Evolutionary conservation across 2,797 vertebrate species (phyloP), one percentile per base, ranked within the genome.

Genomic region (Lagodon rhomboides): DNA sequence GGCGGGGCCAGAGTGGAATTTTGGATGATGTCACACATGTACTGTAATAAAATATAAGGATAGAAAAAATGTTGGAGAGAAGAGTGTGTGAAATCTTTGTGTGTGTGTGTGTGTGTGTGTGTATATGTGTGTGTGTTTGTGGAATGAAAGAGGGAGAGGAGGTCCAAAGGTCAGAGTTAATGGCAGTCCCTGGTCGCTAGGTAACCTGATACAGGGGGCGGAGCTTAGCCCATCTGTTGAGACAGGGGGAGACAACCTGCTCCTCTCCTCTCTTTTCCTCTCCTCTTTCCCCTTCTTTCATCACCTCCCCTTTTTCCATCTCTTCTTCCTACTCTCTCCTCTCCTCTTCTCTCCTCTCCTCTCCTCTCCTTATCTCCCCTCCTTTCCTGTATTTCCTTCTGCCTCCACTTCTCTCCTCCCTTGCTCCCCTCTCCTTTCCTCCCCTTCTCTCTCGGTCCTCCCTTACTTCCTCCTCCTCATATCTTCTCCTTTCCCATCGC

Each of bases 101-200:
- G 63, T 72, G 55, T 66, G 70, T 68, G 69, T 27, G 70, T 80
- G 79, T 65, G 51, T 74, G 71, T 74, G 49, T 76, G 74, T 69
- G 58, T 73, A 54, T 62, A 65, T 68, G 67, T 27, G 70, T 80
- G 79, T 65, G 53, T 75, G 72, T 76, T 46, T 77, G 75, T 75
- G 70, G 73, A 34, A 53, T 44, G 13, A 17, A 54, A 69, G 68
- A 27, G 68, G 75, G 13, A 17, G 62, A 72, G 68, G 34, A 70
- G 75, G 89, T 89, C 77, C 90, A 91, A 88, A 93, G 91, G 92
- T 93, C 90, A 92, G 68, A 68, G 68, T 86, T 91, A 92, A 92
- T 92, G 88, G 91, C 68, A 84, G 84, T 86, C 85, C 86, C 72
- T 91, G 75, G 88, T 91, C 71, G 85, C 86, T 90, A 87, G 77